Evolutionary conservation across 2,888 invertebrate species (phyloP), one percentile per base, ranked within the genome.

Genomic region (Drosophila recens): DNA sequence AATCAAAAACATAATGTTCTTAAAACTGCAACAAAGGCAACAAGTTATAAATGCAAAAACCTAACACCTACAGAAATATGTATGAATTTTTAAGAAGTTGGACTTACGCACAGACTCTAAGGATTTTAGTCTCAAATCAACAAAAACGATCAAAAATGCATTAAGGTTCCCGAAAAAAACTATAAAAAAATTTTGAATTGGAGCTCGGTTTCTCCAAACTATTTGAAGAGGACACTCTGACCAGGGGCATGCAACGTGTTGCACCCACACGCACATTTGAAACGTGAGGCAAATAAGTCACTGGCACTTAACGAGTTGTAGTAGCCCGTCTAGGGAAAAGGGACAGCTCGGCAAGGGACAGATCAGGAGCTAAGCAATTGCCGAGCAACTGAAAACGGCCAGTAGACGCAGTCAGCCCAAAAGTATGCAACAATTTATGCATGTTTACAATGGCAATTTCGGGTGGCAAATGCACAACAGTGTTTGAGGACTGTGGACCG

Each of bases 361-460:
- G 89, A 89, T 89, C 85, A 86, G 87, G 62, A 79, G 87, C 87
- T 83, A 75, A 89, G 87, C 85, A 88, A 81, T 71, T 67, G 79
- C 58, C 52, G 48, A 69, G 61, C 58, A 74, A 57, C 61, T 69
- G 34, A 46, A 51, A 66, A 15, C 42, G 56, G 49, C 33, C 49
- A 54, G 38, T 42, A 67, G 58, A 42, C 17, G 48, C 68, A 43
- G 20, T 43, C 72, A 10, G 67, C 69, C 80, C 75, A 59, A 84
- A 86, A 85, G 84, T 87, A 89, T 86, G 89, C 89, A 86, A 86
- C 85, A 86, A 86, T 89, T 86, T 86, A 86, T 86, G 85, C 85
- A 73, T 86, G 85, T 86, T 86, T 89, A 87, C 89, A 87, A 79
- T 78, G 81, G 75, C 73, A 78, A 81, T 84, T 87, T 79, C 38